Evolutionary conservation across 2,888 invertebrate species (phyloP).

Genomic region (Harmothoe impar): DNA sequence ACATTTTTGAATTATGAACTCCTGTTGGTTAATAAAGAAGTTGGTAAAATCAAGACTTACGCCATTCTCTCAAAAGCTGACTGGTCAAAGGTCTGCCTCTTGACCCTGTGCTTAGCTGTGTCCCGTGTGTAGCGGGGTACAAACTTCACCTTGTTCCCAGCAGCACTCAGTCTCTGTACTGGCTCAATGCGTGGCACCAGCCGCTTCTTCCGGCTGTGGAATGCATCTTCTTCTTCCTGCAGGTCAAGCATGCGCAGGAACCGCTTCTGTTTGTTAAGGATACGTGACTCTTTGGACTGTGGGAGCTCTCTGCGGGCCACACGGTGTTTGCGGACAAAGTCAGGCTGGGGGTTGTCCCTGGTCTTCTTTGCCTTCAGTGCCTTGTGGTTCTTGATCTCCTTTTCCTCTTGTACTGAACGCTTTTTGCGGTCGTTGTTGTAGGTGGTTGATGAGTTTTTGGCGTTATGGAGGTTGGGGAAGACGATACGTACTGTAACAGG

Average conservation of each 20-base stretch:
- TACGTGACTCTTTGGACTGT: conserved; percentile 61
- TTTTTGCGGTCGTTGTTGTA: conserved; percentile 64
- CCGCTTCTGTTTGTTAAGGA: conserved; percentile 69
- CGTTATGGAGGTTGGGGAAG: conserved; percentile 71
- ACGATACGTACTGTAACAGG: conserved; percentile 69
- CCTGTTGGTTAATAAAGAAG: no score
- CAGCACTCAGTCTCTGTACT: conserved; percentile 12
- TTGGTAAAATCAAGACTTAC: no score
- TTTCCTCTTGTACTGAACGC: neutral
- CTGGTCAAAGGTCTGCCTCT: conserved; percentile 76
- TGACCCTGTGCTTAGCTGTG: conserved; percentile 49
- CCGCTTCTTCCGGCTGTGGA: conserved; percentile 34
- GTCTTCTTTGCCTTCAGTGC: neutral
- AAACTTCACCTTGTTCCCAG: conserved; percentile 52
- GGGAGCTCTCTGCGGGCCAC: conserved; percentile 30
- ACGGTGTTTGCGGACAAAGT: neutral
- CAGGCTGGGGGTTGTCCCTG: neutral
- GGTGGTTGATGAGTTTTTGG: conserved; percentile 61
- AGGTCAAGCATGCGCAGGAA: conserved; percentile 68
- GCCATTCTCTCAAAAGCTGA: conserved; percentile 72
- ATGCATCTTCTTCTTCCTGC: conserved; percentile 50
- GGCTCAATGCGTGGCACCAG: conserved; percentile 46
- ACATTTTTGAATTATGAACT: no score
- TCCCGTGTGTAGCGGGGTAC: conserved; percentile 61
- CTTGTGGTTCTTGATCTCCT: neutral